Evolutionary conservation across 2,113 vertebrate genomes (phyloP), one percentile per base, ranked within the genome.

Genomic region (Pseudorectes ferrugineus): DNA sequence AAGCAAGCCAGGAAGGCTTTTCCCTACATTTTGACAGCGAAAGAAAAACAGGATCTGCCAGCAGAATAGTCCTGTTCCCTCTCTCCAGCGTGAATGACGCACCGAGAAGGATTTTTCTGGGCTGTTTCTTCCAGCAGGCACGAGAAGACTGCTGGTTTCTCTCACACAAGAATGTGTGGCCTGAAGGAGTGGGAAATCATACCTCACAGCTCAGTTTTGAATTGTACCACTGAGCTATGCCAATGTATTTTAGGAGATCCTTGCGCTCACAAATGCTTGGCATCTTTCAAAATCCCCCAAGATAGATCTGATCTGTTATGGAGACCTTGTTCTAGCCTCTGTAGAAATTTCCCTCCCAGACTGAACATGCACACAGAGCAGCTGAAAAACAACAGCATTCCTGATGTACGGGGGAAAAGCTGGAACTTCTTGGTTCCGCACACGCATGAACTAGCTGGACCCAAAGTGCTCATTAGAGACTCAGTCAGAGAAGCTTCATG

Each of bases 1-100:
- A 1, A 51, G 48, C 3, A 1, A 14, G 15, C 33, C 2, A 0
- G 3, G 23, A 31, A 67, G 36, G 65, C 6, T 58, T 22, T 26
- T 3, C 57, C n/a, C 4, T 15, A 5, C 38, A 0, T 17, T 57
- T n/a, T 25, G 84, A 82, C 70, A 46, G 73, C 5, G 17, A 24
- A 52, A 58, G 28, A 33, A 66, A 65, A 61, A 3, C 29, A 33
- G 16, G 48, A n/a, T 61, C 67, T 57, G 70, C 62, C 81, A 20
- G 51, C 35, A 26, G 43, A 79, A 31, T 1, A 29, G 57, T 18
- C 15, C 55, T 2, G 4, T 20, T 58, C n/a, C 35, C 42, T 40
- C 9, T 29, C 33, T 54, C 28, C 25, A 3, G 43, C 28, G 35
- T 7, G 68, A 88, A 33, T 63, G 80, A 83, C 48, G 89, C 54